phyloP scores from a whole-genome alignment of 1,140 invertebrate genomes.

The Formica exsecta region DNA sequence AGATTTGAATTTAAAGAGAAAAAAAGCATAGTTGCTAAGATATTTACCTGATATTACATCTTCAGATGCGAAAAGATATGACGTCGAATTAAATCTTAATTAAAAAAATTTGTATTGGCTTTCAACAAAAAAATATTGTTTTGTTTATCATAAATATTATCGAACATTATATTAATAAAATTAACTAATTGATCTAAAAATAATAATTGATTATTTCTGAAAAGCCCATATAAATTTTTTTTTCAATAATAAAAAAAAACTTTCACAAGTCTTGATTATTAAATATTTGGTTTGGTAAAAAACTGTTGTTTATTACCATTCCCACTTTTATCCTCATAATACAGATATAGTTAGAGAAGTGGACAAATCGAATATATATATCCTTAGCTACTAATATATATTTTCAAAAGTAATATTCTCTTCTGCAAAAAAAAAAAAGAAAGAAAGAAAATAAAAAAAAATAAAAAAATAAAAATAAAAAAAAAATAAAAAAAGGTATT shows the following conservation, averaged over 20 bases:
- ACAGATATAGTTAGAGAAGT: neutral
- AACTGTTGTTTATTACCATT: neutral
- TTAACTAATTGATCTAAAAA: neutral
- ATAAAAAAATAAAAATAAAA: too few species aligned
- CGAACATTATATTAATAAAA: neutral
- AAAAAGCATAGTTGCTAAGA: neutral
- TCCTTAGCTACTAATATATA: neutral
- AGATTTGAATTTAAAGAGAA: neutral
- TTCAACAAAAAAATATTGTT: neutral
- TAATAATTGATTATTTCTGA: neutral
- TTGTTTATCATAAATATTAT: neutral
- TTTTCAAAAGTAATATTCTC: neutral
- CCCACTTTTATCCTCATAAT: neutral
- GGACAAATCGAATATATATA: neutral
- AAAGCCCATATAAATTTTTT: neutral
- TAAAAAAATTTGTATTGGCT: neutral
- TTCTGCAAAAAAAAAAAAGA: neutral
- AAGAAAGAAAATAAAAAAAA: too few species aligned
- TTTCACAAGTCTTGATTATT: neutral
- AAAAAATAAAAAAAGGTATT: too few species aligned
- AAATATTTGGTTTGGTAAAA: conserved; percentile 13
- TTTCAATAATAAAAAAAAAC: neutral
- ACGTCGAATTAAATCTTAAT: neutral
- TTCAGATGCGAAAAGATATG: neutral
- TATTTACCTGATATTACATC: neutral